phyloP scores from a whole-genome alignment of 2,113 vertebrate species.

The Gila orcuttii region DNA sequence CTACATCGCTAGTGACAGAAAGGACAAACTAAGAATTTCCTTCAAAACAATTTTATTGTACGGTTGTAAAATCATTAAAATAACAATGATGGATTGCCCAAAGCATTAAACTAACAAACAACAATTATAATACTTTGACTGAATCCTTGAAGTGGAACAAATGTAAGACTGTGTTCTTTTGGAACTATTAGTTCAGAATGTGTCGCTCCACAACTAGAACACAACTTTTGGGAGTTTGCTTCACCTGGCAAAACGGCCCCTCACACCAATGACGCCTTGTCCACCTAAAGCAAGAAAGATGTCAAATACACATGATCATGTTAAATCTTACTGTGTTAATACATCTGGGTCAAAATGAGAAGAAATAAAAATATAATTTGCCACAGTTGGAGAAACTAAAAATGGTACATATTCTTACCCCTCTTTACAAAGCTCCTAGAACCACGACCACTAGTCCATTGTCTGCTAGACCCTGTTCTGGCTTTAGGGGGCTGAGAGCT shows the following conservation, averaged over 20 bases:
- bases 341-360: not conserved
- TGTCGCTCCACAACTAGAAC: not conserved
- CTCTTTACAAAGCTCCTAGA: conserved; percentile 84
- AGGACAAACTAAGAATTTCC: conserved; percentile 36
- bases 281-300: conserved; percentile 57
- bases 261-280: conserved; percentile 80
- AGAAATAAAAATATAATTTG: not conserved
- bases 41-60: conserved; percentile 80
- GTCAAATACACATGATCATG: not conserved
- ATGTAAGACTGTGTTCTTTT: not conserved
- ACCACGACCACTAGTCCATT: conserved; percentile 80
- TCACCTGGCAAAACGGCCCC: conserved; percentile 89
- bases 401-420: conserved; percentile 59
- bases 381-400: conserved; percentile 34
- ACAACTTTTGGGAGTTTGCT: conserved; percentile 72
- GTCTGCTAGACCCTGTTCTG: conserved; percentile 78
- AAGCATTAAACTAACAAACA: conserved; percentile 38
- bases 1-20: not conserved
- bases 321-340: not conserved
- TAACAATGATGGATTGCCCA: conserved; percentile 64
- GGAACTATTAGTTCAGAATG: not conserved
- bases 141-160: conserved; percentile 60
- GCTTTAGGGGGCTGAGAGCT: conserved; percentile 80
- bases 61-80: conserved; percentile 72
- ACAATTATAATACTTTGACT: conserved; percentile 40